Base-by-base conservation (phyloP, 2,113 vertebrate genomes). In the Lamprologus ornatipinnis region DNA sequence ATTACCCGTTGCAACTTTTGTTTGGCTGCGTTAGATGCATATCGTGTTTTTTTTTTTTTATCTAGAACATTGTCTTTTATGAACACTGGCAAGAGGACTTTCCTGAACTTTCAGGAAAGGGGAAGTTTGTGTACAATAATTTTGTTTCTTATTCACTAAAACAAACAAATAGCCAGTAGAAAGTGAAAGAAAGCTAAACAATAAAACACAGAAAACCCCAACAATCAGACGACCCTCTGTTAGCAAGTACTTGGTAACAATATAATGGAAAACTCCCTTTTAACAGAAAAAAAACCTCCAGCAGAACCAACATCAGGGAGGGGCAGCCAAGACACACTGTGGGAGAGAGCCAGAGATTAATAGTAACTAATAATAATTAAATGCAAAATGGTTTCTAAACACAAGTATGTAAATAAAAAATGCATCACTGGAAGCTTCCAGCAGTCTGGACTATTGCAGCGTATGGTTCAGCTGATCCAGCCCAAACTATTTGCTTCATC, bases 241-340 rank as follows among this genome's bases (percentile, higher is more conserved):
- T 19, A 33, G 28, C 28, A 63, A 63, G 58, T 33, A 63, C 28
- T 63, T 33, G 58, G 58, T 63, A 4, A 63, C 17, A 63, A 35
- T 63, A 33, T 63, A 63, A 65, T 65, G 60, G 10, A 65, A 65
- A 65, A 65, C 60, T 65, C 17, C 58, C 58, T 63, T 63, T 63
- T 63, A 63, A 35, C 31, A 35, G 58, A 33, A 3, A 12, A 33
- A 31, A 35, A 63, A 12, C 6, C 17, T 35, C 33, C 60, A 37
- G 60, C 60, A 65, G 17, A 65, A 65, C 60, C 31, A 65, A 19
- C 31, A 35, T 65, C 31, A 65, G 31, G 17, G 31, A 65, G 60
- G 4, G 17, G 17, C 60, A 37, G 60, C 17, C 31, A 65, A 35
- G 60, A 65, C 60, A 63, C 58, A 63, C 31, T 35, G 17, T 63